Percentiles rank a stretch among this genome's conserved stretches.
Conservation (phyloP, 2,113 vertebrate species). For the Platycercus adscitus region DNA sequence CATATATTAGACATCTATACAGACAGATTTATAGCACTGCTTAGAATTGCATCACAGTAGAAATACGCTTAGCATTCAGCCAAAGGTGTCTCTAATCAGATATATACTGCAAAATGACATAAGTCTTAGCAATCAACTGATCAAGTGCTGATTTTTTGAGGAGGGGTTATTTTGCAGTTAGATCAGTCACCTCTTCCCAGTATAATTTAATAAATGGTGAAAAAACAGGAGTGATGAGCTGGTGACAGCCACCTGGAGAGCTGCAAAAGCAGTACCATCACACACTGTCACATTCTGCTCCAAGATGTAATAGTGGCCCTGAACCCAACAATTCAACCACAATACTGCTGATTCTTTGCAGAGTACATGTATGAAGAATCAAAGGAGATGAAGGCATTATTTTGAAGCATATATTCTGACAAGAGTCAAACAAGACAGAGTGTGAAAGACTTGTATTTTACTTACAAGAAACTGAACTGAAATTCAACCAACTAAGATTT, state of each 20-base stretch:
- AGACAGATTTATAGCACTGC: not conserved
- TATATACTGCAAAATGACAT: not conserved
- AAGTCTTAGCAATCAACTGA: not conserved
- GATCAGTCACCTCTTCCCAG: not conserved
- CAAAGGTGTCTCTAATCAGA: conserved; percentile 1
- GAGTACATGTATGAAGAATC: not conserved
- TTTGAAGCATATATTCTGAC: not conserved
- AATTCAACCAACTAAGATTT: not conserved
- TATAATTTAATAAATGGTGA: not conserved
- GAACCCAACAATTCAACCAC: not conserved
- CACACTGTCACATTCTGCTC: not conserved
- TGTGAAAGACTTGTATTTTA: not conserved
- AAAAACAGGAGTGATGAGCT: not conserved
- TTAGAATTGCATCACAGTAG: not conserved
- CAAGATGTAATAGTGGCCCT: not conserved
- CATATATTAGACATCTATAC: not conserved
- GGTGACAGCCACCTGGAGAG: not conserved
- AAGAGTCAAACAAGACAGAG: not conserved
- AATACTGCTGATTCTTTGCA: not conserved
- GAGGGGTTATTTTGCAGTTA: not conserved
- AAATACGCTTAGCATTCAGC: not conserved
- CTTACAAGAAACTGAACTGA: not conserved
- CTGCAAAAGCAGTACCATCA: not conserved
- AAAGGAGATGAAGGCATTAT: not conserved
- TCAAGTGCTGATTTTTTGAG: not conserved